Percentiles rank a stretch among this genome's conserved stretches.
Evolutionary conservation across 2,113 vertebrate species (phyloP).

Genomic region (human): GRCh38 chr1:34653001-34653500

Average conservation of each 20-base stretch:
- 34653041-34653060: background rate
- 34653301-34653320: background rate
- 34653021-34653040: background rate
- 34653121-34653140: background rate
- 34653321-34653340: background rate
- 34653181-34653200: background rate
- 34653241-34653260: background rate
- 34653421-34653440: background rate
- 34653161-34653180: background rate
- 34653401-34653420: background rate
- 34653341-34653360: fast-evolving
- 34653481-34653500: background rate
- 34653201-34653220: background rate
- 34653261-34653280: background rate
- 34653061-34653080: background rate
- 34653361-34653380: background rate
- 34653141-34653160: background rate
- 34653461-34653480: background rate
- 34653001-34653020: background rate
- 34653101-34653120: background rate
- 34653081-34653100: background rate
- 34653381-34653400: background rate
- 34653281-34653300: background rate
- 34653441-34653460: background rate
- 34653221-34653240: background rate